Evolutionary conservation across 2,113 vertebrate species (phyloP).

Genomic region (Mellivora capensis): DNA sequence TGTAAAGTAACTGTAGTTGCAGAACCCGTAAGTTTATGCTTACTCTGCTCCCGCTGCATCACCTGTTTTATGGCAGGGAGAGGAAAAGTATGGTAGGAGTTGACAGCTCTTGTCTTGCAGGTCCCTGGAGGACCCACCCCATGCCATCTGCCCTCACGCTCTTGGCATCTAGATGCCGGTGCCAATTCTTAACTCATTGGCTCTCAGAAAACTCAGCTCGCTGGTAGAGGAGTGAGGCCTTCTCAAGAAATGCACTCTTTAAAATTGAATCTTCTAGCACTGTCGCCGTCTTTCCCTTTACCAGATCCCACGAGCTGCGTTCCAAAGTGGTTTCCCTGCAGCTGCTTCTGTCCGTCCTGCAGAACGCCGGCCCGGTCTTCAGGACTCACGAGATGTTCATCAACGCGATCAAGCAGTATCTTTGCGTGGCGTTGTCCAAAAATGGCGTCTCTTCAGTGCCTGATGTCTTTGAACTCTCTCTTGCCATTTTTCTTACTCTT

Average conservation of each 20-base stretch:
- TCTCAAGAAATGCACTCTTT: background rate
- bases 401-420: constrained; percentile 98
- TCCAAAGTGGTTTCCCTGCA: constrained; percentile 98
- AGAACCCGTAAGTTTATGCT: background rate
- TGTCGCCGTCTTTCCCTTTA: background rate
- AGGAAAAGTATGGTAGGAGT: background rate
- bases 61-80: background rate
- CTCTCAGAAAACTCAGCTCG: background rate
- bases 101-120: background rate
- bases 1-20: background rate
- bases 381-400: constrained; percentile 98
- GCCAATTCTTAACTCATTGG: background rate
- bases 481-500: constrained; percentile 97
- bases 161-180: background rate
- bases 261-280: background rate
- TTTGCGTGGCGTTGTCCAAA: constrained; percentile 97
- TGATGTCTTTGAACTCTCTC: constrained; percentile 97
- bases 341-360: constrained; percentile 94
- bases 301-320: constrained; percentile 95
- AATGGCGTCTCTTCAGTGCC: constrained; percentile 98
- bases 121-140: background rate
- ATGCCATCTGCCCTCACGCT: background rate
- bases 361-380: constrained; percentile 95
- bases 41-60: background rate
- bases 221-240: background rate